Evolutionary conservation across 1,140 invertebrate species (phyloP), one percentile per base, ranked within the genome.

Genomic region (Aphaenogaster floridana): DNA sequence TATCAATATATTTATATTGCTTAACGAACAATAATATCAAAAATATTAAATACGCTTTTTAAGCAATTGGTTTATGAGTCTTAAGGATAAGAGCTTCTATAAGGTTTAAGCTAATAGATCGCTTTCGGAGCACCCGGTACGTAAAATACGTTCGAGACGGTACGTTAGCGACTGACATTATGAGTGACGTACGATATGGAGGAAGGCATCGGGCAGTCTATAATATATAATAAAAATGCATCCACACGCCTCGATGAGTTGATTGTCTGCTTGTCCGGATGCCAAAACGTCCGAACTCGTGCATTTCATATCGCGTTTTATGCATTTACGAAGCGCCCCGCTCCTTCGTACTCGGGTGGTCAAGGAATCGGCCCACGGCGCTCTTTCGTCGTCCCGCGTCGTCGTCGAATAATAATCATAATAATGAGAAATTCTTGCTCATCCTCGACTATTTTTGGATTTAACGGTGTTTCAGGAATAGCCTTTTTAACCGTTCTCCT

Each of bases 171-270:
- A 94, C 95, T 95, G 95, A 95, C 95, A 95, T 92, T 88, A 91
- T 95, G 95, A 95, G 94, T 95, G 95, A 95, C 95, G 95, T 95
- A 94, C 93, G 95, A 95, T 95, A 95, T 94, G 94, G 92, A 94
- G 94, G 93, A 94, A 95, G 93, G 93, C 92, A 87, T 92, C 81
- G 93, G 94, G 89, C 94, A 95, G 94, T 95, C 95, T 95, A 95
- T 95, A 95, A 95, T 95, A 95, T 95, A 95, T 95, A 95, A 95
- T 95, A 95, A 95, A 95, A 95, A 95, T 95, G 95, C 95, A 95
- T 95, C 94, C 93, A 92, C 95, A 95, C 94, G 95, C 93, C 95
- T 95, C 95, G 95, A 95, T 95, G 95, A 95, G 94, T 95, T 95
- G 95, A 95, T 95, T 95, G 95, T 95, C 95, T 95, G 95, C 95